These are phyloP conservation scores for Gryllus longicercus DNA, from an alignment of 2,888 invertebrate genomes.

Conservation along the genomic window DNA sequence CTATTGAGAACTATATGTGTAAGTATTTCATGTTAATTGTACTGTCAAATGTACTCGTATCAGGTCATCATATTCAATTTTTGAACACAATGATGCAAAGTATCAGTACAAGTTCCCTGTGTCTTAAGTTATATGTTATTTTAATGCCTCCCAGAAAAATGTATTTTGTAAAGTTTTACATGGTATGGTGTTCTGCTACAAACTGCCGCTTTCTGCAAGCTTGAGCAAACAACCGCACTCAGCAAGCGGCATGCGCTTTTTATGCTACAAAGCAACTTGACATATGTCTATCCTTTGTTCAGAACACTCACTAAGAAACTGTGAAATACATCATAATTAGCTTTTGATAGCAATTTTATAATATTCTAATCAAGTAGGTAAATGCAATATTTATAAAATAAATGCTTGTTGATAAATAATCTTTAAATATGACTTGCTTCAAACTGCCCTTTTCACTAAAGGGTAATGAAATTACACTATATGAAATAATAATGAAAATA, in stretches of 20 bases:
- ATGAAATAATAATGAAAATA: no score
- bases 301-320: no score
- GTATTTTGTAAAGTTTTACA: slow-evolving; percentile 2
- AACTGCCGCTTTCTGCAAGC: slow-evolving; percentile 17
- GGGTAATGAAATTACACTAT: no score
- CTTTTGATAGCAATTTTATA: no score
- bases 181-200: slow-evolving; percentile 11
- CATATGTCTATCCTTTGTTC: neutral
- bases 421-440: no score
- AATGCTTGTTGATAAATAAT: no score
- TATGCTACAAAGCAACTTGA: slow-evolving; percentile 39
- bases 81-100: neutral
- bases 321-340: no score
- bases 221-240: neutral
- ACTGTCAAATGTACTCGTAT: neutral
- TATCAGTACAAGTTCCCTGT: slow-evolving; percentile 1
- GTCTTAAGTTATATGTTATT: slow-evolving; percentile 9
- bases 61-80: neutral
- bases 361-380: no score
- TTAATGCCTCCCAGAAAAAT: slow-evolving; percentile 3
- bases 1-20: neutral
- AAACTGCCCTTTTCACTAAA: no score
- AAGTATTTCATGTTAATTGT: neutral
- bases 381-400: no score
- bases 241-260: slow-evolving; percentile 6